Conservation (phyloP, 1,140 invertebrate genomes). For the Campoletis sonorensis region DNA sequence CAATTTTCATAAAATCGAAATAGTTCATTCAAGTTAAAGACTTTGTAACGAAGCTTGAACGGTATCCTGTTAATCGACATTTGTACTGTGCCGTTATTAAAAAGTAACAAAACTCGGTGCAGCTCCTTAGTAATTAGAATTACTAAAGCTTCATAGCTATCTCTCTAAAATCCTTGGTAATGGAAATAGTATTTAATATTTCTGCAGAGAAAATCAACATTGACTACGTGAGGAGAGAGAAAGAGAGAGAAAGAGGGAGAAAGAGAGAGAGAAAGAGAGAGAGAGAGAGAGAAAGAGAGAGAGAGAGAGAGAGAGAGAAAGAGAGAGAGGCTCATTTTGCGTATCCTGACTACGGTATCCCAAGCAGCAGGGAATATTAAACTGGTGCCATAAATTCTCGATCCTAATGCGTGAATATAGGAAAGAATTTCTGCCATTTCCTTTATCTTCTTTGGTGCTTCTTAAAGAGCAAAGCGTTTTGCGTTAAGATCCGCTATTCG, state of each 20-base stretch:
- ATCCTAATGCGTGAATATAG: conserved; percentile 1
- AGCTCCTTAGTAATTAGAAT: not conserved
- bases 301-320: not conserved
- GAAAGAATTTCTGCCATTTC: not conserved
- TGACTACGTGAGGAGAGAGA: not conserved
- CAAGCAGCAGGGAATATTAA: conserved; percentile 7
- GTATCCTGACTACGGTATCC: not conserved
- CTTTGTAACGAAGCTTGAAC: no score
- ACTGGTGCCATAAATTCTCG: conserved; percentile 19
- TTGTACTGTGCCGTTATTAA: not conserved
- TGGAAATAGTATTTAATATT: not conserved
- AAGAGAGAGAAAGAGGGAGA: not conserved
- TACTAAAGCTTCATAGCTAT: not conserved
- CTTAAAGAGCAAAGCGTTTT: not conserved
- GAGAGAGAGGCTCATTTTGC: conserved; percentile 5
- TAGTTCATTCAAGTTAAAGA: no score
- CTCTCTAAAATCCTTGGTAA: not conserved
- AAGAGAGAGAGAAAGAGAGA: not conserved
- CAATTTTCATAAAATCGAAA: no score
- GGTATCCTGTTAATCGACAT: not conserved
- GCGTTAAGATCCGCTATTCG: not conserved
- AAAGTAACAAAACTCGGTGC: not conserved
- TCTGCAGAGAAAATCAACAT: not conserved
- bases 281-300: not conserved
- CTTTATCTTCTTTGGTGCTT: conserved; percentile 14